phyloP scores from a whole-genome alignment of 2,888 invertebrate genomes.

The Melikaiella ostensackeni region DNA sequence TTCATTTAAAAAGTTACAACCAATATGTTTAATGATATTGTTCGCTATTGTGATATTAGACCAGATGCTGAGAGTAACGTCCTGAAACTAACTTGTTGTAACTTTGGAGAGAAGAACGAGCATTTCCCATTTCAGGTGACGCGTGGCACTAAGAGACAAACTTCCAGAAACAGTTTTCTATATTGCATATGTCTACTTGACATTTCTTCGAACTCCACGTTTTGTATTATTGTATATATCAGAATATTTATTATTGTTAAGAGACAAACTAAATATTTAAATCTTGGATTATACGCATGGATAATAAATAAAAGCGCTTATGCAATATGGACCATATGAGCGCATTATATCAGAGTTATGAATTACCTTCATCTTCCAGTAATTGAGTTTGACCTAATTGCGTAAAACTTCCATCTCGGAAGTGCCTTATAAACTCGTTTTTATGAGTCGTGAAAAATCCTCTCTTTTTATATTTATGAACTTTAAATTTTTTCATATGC shows the following conservation, averaged over 20 bases:
- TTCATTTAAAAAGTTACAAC: not conserved
- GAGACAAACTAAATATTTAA: too few relatives aligned
- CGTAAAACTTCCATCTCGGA: not conserved
- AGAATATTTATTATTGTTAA: not conserved
- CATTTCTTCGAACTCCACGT: not conserved
- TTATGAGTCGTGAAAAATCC: too few relatives aligned
- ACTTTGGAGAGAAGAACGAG: slow-evolving; percentile 17
- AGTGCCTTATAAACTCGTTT: too few relatives aligned
- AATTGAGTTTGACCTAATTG: slow-evolving; percentile 19
- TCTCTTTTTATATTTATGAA: too few relatives aligned
- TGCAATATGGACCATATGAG: not conserved
- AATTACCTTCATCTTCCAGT: not conserved
- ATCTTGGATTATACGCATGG: too few relatives aligned
- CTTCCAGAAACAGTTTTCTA: slow-evolving; percentile 17
- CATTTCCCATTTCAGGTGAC: slow-evolving; percentile 10
- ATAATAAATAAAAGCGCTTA: too few relatives aligned
- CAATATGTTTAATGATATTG: slow-evolving; percentile 10
- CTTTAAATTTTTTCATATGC: too few relatives aligned
- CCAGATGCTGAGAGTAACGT: slow-evolving; percentile 6
- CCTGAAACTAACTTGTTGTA: slow-evolving; percentile 4
- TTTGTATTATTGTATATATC: not conserved
- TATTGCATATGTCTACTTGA: not conserved
- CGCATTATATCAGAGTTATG: not conserved
- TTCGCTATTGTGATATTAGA: slow-evolving; percentile 19
- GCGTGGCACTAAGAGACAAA: not conserved